Percentiles rank a stretch among this genome's conserved stretches.
These are phyloP conservation scores for Argyresthia albistria DNA, from an alignment of 2,888 invertebrate species.

Conservation along the genomic window DNA sequence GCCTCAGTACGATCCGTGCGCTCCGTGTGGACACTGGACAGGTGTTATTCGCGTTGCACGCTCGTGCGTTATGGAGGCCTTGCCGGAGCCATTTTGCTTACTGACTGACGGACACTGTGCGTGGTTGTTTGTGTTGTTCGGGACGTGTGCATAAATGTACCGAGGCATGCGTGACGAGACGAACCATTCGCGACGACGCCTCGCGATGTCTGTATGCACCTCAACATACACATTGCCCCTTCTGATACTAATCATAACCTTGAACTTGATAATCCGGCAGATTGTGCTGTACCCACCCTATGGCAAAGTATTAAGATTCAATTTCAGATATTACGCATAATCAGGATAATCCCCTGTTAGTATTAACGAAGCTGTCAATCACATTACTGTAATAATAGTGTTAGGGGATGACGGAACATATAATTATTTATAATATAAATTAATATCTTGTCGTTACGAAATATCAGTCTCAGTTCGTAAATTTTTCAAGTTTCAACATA, in stretches of 20 bases:
- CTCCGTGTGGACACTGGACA: no score
- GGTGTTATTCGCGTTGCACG: background rate
- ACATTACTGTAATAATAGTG: conserved; percentile 10
- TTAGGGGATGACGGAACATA: background rate
- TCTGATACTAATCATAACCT: background rate
- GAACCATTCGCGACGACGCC: background rate
- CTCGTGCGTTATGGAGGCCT: background rate
- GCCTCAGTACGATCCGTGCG: background rate
- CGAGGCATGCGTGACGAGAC: background rate
- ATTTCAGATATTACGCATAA: conserved; percentile 39
- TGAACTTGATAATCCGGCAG: conserved; percentile 15
- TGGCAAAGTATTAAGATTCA: conserved; percentile 33
- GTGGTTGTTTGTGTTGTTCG: conserved; percentile 4
- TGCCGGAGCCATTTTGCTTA: no score
- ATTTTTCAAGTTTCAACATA: no score
- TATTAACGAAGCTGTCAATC: conserved; percentile 59
- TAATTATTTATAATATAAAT: background rate
- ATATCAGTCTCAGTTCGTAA: no score
- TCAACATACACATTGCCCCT: no score
- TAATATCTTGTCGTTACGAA: background rate
- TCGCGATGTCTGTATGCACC: no score
- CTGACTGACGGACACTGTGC: conserved; percentile 1
- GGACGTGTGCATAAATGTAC: background rate
- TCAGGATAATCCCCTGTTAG: conserved; percentile 47
- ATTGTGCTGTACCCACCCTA: conserved; percentile 2